A percentile compares a stretch with the other conserved stretches of the same genome.
Conservation (phyloP, 2,113 vertebrate genomes). For the Vulpes vulpes region DNA sequence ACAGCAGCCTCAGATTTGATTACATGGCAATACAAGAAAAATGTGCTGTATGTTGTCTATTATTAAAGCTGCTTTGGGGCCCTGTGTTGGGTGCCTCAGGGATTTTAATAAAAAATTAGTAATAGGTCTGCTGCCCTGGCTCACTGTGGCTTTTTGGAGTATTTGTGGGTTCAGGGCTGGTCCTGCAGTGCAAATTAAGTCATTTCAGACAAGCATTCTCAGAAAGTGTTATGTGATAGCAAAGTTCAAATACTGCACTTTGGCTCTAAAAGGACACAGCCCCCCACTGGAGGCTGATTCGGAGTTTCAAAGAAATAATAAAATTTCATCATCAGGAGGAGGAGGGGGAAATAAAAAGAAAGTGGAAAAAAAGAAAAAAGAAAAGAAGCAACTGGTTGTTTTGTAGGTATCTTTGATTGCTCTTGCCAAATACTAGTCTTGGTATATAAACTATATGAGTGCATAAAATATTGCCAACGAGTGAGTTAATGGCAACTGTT, state of each 20-base stretch:
- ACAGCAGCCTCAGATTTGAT: slow-evolving; percentile 92
- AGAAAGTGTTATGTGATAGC: slow-evolving; percentile 83
- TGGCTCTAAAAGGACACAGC: slow-evolving; percentile 77
- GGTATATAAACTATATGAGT: slow-evolving; percentile 74
- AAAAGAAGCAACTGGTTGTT: slow-evolving; percentile 61
- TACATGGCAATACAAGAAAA: slow-evolving; percentile 93
- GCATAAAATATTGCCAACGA: slow-evolving; percentile 77
- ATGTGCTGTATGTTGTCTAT: slow-evolving; percentile 91
- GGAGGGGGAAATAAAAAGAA: slow-evolving; percentile 7
- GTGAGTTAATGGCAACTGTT: slow-evolving; percentile 70
- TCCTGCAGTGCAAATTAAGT: slow-evolving; percentile 88
- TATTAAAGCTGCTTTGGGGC: slow-evolving; percentile 93
- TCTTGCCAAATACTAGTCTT: slow-evolving; percentile 80
- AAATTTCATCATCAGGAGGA: slow-evolving; percentile 79
- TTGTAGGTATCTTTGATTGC: slow-evolving; percentile 76
- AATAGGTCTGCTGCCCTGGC: slow-evolving; percentile 89
- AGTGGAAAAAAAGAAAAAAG: slow-evolving; percentile 11
- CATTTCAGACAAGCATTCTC: slow-evolving; percentile 86
- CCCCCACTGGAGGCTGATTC: slow-evolving; percentile 80
- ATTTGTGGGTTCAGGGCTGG: slow-evolving; percentile 82
- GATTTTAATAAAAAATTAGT: slow-evolving; percentile 94
- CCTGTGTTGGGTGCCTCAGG: slow-evolving; percentile 89
- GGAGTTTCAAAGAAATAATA: slow-evolving; percentile 81
- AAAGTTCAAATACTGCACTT: slow-evolving; percentile 85
- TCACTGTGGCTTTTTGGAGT: slow-evolving; percentile 83